phyloP scores from a whole-genome alignment of 1,140 invertebrate genomes.

The Trinorchestia longiramus region DNA sequence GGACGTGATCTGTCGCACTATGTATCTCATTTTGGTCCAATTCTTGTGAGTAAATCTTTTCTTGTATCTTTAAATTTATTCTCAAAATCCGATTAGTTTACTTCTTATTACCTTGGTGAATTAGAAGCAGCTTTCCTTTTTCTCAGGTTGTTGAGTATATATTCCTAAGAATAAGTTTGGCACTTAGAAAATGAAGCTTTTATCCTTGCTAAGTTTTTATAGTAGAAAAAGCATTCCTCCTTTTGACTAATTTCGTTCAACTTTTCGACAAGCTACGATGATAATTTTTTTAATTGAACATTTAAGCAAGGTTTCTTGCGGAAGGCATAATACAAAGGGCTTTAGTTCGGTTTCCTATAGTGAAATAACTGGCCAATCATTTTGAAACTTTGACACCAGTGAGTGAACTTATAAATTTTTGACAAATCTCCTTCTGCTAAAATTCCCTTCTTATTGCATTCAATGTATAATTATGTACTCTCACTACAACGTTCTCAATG shows the following conservation, averaged over 20 bases:
- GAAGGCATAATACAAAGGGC: not conserved
- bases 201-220: not conserved
- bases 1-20: not conserved
- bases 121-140: not conserved
- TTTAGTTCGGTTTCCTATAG: not conserved
- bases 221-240: not conserved
- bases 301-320: not conserved
- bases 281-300: not conserved
- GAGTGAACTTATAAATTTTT: not conserved
- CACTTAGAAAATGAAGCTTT: not conserved
- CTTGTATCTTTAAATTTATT: not conserved
- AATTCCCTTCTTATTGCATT: not conserved
- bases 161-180: not conserved
- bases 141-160: not conserved
- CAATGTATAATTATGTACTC: no score
- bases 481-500: not conserved
- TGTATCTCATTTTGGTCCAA: not conserved
- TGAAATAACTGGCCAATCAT: not conserved
- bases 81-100: not conserved
- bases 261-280: not conserved
- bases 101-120: not conserved
- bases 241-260: not conserved
- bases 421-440: not conserved
- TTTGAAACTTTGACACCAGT: not conserved
- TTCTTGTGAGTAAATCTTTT: not conserved